Conservation (phyloP, 2,797 vertebrate genomes). For the Gephyroberyx darwinii region DNA sequence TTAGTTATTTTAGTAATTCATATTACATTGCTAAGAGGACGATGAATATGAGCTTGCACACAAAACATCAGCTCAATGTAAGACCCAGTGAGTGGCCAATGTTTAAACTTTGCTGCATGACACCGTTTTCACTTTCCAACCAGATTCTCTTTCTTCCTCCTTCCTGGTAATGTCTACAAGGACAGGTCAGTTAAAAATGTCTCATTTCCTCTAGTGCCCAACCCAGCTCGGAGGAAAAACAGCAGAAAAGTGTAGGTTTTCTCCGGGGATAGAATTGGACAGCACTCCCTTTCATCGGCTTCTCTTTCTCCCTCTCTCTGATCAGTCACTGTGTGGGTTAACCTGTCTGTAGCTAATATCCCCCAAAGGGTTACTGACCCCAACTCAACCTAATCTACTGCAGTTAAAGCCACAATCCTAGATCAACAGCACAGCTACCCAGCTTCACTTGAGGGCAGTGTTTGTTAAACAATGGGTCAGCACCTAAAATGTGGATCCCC, state of each 20-base stretch:
- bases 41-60: slow-evolving; percentile 12
- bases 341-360: slow-evolving; percentile 41
- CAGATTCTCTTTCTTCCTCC: background rate
- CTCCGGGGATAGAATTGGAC: slow-evolving; percentile 38
- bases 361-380: slow-evolving; percentile 25
- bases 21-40: slow-evolving; percentile 4
- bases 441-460: slow-evolving; percentile 66
- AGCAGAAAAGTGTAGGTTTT: slow-evolving; percentile 49
- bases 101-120: slow-evolving; percentile 20
- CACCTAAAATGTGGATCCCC: slow-evolving; percentile 25
- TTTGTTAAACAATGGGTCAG: slow-evolving; percentile 59
- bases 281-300: slow-evolving; percentile 36
- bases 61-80: slow-evolving; percentile 28
- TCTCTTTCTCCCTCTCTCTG: slow-evolving; percentile 15
- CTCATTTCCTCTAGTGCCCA: slow-evolving; percentile 23
- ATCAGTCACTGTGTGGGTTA: slow-evolving; percentile 47
- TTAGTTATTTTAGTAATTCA: slow-evolving; percentile 18
- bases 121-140: slow-evolving; percentile 1
- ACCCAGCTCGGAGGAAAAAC: slow-evolving; percentile 27
- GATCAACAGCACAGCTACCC: slow-evolving; percentile 43
- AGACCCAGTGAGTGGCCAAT: slow-evolving; percentile 16
- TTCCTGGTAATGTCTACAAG: slow-evolving; percentile 4
- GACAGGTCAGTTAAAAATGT: slow-evolving; percentile 10
- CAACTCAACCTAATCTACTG: slow-evolving; percentile 21
- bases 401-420: slow-evolving; percentile 39